Evolutionary conservation across 2,888 invertebrate genomes (phyloP).

Genomic region (Dexiosoma caninum): DNA sequence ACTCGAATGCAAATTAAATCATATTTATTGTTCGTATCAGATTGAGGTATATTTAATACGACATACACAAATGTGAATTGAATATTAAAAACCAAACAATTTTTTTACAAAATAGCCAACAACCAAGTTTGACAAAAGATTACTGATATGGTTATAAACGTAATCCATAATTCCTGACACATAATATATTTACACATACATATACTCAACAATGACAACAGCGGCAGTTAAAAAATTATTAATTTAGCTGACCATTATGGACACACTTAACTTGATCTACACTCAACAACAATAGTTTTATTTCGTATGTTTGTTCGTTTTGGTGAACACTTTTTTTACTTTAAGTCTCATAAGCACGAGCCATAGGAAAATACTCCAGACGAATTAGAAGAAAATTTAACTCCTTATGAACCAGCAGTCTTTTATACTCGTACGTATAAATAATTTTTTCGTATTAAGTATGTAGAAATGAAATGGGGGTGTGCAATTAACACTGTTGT

Average conservation of each 20-base stretch:
- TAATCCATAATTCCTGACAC: slow-evolving; percentile 62
- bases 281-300: slow-evolving; percentile 21
- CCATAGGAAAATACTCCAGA: slow-evolving; percentile 20
- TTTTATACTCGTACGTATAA: not conserved
- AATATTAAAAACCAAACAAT: slow-evolving; percentile 47
- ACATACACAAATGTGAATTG: slow-evolving; percentile 54
- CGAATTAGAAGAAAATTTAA: slow-evolving; percentile 18
- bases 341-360: slow-evolving; percentile 57
- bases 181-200: slow-evolving; percentile 58
- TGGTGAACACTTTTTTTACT: slow-evolving; percentile 35
- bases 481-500: no score
- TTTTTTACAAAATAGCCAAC: slow-evolving; percentile 26
- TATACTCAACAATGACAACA: slow-evolving; percentile 27
- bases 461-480: no score
- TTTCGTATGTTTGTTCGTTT: slow-evolving; percentile 24
- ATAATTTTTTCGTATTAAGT: not conserved
- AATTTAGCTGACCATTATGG: slow-evolving; percentile 48
- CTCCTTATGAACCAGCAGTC: not conserved
- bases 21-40: slow-evolving; percentile 39
- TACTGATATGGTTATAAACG: slow-evolving; percentile 60
- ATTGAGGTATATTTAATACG: slow-evolving; percentile 52
- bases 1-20: slow-evolving; percentile 60
- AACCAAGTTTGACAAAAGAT: slow-evolving; percentile 46
- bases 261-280: slow-evolving; percentile 40
- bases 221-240: slow-evolving; percentile 4